Percentiles rank a stretch among this genome's conserved stretches.
phyloP scores from a whole-genome alignment of 1,140 invertebrate genomes.

The Ditylenchus dipsaci region DNA sequence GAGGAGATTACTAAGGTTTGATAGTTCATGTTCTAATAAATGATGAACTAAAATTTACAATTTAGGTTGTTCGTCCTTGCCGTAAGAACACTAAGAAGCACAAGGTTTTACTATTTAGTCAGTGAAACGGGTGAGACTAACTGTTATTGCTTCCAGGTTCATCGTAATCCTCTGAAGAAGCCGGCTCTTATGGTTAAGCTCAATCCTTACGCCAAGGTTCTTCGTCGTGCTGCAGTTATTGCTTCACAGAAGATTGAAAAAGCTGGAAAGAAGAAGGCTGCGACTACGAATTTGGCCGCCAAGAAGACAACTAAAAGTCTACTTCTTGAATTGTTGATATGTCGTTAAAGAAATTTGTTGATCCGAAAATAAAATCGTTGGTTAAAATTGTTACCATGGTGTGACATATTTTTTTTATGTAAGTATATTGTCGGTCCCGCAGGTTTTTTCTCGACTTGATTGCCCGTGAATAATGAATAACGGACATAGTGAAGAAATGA shows the following conservation, averaged over 20 bases:
- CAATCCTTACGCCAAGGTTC: slow-evolving; percentile 84
- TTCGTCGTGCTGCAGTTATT: slow-evolving; percentile 41
- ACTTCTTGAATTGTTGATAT: neutral
- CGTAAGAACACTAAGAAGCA: slow-evolving; percentile 15
- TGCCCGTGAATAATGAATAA: no score
- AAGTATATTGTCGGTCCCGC: no score
- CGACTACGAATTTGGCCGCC: no score
- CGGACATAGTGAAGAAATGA: no score
- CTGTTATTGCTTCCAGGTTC: slow-evolving; percentile 63
- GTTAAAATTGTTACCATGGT: no score
- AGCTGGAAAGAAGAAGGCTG: neutral
- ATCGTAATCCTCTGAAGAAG: slow-evolving; percentile 89
- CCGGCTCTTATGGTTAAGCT: slow-evolving; percentile 78
- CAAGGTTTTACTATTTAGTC: no score
- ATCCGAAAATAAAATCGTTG: neutral
- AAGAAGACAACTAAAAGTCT: neutral
- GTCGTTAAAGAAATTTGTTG: neutral
- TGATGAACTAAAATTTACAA: neutral
- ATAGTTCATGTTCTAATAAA: no score
- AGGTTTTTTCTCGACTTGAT: no score
- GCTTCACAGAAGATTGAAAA: slow-evolving; percentile 23
- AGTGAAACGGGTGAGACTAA: no score
- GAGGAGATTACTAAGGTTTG: slow-evolving; percentile 82
- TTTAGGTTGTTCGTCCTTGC: slow-evolving; percentile 18
- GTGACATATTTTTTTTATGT: no score